Percentiles rank a stretch among this genome's conserved stretches.
Evolutionary conservation across 1,140 invertebrate species (phyloP).

Genomic region (Elysia chlorotica): DNA sequence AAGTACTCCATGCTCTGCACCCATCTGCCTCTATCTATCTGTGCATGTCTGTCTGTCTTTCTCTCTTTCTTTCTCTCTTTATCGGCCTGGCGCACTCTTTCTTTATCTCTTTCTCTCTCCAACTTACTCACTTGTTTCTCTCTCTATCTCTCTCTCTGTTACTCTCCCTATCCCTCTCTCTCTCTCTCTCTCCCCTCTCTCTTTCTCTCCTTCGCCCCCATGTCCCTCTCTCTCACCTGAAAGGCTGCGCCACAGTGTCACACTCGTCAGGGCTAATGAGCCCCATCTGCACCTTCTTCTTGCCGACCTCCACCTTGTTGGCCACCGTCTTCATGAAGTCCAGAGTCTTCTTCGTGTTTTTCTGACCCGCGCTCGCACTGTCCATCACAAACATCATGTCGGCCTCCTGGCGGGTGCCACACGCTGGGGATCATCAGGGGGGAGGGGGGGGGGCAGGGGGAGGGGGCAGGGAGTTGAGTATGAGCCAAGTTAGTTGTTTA

Average conservation of each 20-base stretch:
- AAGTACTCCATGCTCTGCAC: too few species aligned
- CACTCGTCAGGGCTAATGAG: constrained; percentile 38
- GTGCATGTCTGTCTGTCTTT: too few species aligned
- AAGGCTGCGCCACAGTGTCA: not conserved
- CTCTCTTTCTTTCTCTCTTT: constrained; percentile 11
- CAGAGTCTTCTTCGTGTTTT: constrained; percentile 39
- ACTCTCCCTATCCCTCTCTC: not conserved
- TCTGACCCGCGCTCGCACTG: constrained; percentile 43
- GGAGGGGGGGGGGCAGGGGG: too few species aligned
- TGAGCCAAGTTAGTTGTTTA: too few species aligned
- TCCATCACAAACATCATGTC: constrained; percentile 53
- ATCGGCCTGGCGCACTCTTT: too few species aligned
- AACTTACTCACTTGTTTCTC: constrained; percentile 9
- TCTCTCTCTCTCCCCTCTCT: not conserved
- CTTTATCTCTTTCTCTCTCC: constrained; percentile 9
- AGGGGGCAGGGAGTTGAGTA: too few species aligned
- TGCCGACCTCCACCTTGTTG: constrained; percentile 37
- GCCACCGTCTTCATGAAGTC: constrained; percentile 42
- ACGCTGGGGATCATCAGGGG: too few species aligned
- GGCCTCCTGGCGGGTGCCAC: constrained; percentile 44
- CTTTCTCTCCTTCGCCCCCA: too few species aligned
- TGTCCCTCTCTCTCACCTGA: not conserved
- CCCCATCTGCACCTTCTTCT: constrained; percentile 43
- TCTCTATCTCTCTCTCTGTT: not conserved
- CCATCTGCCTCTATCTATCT: too few species aligned